phyloP scores from a whole-genome alignment of 2,888 invertebrate genomes.

The Colletes collaris region DNA sequence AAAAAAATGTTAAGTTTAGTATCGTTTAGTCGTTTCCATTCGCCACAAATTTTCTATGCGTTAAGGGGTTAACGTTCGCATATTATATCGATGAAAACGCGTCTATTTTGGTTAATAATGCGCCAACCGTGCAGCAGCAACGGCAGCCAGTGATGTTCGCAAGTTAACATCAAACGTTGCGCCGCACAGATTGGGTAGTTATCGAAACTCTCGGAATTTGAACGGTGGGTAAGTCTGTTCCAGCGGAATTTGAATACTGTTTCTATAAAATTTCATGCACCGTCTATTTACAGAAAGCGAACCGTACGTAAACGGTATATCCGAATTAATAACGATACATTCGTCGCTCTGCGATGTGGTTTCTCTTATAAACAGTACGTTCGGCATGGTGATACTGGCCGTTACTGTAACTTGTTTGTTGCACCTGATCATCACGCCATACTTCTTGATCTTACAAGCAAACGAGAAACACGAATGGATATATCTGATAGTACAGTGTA shows the following conservation, averaged over 20 bases:
- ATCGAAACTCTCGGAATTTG: slow-evolving; percentile 35
- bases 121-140: neutral
- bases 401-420: slow-evolving; percentile 85
- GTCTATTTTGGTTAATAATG: neutral
- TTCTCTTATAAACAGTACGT: slow-evolving; percentile 84
- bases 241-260: neutral
- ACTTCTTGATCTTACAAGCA: slow-evolving; percentile 85
- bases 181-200: slow-evolving; percentile 40
- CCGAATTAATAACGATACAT: slow-evolving; percentile 84
- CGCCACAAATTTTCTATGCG: too few species aligned
- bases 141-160: slow-evolving; percentile 43
- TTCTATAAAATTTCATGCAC: neutral
- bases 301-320: slow-evolving; percentile 80
- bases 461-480: slow-evolving; percentile 83
- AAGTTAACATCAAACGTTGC: slow-evolving; percentile 53
- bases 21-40: too few species aligned
- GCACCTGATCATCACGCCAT: slow-evolving; percentile 86
- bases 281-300: slow-evolving; percentile 58
- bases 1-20: too few species aligned
- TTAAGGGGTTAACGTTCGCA: neutral
- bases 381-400: slow-evolving; percentile 84
- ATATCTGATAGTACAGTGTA: slow-evolving; percentile 85
- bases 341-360: slow-evolving; percentile 85
- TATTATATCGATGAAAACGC: slow-evolving; percentile 1
- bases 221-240: neutral